Base-by-base conservation (phyloP, 2,888 invertebrate genomes). In the Netelia fuscicornis region DNA sequence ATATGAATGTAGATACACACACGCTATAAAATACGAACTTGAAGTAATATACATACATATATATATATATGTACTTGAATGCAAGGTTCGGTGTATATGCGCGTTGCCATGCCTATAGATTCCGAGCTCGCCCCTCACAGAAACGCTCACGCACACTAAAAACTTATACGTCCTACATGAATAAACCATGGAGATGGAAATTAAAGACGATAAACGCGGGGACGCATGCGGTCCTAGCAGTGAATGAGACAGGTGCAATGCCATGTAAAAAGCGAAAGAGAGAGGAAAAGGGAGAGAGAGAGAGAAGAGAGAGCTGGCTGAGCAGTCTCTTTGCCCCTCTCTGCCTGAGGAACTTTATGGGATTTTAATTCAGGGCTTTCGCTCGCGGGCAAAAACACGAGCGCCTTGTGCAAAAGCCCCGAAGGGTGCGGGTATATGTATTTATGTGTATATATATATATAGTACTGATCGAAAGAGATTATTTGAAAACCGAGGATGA, bases 151-250 rank as follows among this genome's bases (percentile, higher is more conserved):
- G 86, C 88, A 84, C 80, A 86, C 81, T 65, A 71, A 85, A 87
- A 84, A 85, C 86, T 87, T 86, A 80, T 86, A 80, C 83, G 86
- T 75, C 79, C 83, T 54, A 77, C 89, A 92, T 92, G 92, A 92
- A 92, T 92, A 92, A 92, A 87, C 88, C 92, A 92, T 92, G 91
- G 91, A 90, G 89, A 91, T 92, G 92, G 91, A 92, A 92, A 92
- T 92, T 92, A 92, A 92, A 92, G 92, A 91, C 92, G 92, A 92
- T 92, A 92, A 92, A 92, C 91, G 91, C 90, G 62, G n/a, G 78
- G 75, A 67, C 65, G 65, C 75, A 44, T 23, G 25, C 48, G 65
- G 44, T 23, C 11, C 65, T 17, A 58, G 52, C 81, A 67, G 87
- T 88, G 90, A 92, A 90, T 91, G 91, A 91, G 90, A 90, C 89